Evolutionary conservation across 2,113 vertebrate species (phyloP).

Genomic region (Menura novaehollandiae): DNA sequence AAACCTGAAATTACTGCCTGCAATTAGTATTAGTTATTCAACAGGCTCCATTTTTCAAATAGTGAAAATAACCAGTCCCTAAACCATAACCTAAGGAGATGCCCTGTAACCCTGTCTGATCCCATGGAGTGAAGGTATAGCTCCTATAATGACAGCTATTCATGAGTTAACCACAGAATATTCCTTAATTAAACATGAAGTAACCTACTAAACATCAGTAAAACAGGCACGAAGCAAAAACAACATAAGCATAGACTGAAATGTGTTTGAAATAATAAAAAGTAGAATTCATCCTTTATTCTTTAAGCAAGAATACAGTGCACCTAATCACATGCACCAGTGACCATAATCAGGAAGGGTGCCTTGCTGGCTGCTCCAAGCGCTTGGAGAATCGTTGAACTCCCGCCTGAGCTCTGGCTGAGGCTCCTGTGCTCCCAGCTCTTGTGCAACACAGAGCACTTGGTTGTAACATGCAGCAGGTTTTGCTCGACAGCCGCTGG

Average conservation of each 20-base stretch:
- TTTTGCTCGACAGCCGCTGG: slow-evolving; percentile 36
- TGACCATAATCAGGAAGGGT: neutral
- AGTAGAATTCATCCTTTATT: neutral
- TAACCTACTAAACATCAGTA: neutral
- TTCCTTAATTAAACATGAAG: neutral
- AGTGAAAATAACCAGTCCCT: neutral
- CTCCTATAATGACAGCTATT: neutral
- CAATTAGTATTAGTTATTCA: neutral
- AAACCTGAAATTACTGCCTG: neutral
- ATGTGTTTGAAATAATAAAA: neutral
- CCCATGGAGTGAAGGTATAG: neutral
- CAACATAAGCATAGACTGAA: neutral
- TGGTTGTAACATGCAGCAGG: neutral
- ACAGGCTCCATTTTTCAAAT: neutral
- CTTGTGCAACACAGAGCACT: neutral
- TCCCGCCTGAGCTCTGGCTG: neutral
- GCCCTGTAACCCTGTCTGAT: neutral
- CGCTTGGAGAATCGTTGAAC: rapidly evolving
- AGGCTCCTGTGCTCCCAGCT: neutral
- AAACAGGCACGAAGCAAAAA: neutral
- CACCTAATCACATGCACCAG: neutral
- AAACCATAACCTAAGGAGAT: neutral
- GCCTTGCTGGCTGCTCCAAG: neutral
- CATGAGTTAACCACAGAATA: neutral
- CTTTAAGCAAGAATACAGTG: neutral